Conservation (phyloP, 2,113 vertebrate genomes). For the Cairina moschata region DNA sequence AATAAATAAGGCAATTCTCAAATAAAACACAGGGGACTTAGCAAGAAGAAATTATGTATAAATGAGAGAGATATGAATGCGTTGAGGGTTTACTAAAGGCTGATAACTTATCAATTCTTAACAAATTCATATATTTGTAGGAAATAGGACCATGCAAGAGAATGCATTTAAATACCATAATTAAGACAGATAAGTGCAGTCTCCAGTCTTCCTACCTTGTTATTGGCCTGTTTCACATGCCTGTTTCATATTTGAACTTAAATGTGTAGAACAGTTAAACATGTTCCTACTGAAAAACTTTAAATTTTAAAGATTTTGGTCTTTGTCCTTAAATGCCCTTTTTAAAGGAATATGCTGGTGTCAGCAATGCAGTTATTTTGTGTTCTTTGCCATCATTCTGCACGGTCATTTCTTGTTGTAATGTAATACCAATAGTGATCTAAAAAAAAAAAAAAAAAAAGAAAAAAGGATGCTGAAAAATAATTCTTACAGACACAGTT, state of each 20-base stretch:
- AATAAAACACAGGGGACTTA: conserved; percentile 55
- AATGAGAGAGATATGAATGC: not conserved
- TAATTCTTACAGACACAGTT: not conserved
- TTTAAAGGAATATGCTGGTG: not conserved
- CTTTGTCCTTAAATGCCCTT: not conserved
- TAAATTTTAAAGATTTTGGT: not conserved
- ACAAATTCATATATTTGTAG: not conserved
- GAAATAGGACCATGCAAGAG: not conserved
- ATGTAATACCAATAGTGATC: not conserved
- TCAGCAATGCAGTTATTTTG: not conserved
- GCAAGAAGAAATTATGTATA: conserved; percentile 47
- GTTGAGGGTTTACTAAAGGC: conserved; percentile 44
- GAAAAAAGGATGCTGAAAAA: not conserved
- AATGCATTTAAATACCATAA: not conserved
- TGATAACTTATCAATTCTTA: conserved; percentile 46
- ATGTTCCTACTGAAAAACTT: not conserved
- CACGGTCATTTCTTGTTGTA: not conserved
- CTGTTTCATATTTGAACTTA: not conserved
- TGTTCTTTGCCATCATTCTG: not conserved
- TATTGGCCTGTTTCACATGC: not conserved
- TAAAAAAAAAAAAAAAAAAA: not conserved
- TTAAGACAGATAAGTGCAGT: not conserved
- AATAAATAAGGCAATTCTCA: conserved; percentile 76
- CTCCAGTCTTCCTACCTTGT: not conserved
- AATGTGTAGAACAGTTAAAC: not conserved